These are phyloP conservation scores for Sericinus montela DNA, from an alignment of 2,888 invertebrate genomes.

Conservation along the genomic window DNA sequence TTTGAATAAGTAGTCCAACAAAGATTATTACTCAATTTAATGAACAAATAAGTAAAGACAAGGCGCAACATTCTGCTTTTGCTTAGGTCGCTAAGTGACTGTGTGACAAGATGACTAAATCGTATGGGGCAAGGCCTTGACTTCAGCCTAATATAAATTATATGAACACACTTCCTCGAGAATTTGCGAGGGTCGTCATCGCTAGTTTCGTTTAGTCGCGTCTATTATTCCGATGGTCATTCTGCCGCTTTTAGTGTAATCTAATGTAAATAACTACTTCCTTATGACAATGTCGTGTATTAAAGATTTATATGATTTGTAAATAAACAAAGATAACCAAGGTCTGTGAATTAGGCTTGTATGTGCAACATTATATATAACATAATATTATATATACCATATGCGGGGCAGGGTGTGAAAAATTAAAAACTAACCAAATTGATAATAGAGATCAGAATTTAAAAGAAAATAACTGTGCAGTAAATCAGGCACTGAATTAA, in stretches of 20 bases:
- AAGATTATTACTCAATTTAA: too few relatives aligned
- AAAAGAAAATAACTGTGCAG: too few relatives aligned
- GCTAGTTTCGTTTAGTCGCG: slow-evolving; percentile 54
- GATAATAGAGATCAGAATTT: too few relatives aligned
- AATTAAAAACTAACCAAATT: too few relatives aligned
- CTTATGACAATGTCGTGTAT: not conserved
- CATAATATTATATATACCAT: too few relatives aligned
- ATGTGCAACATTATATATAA: too few relatives aligned
- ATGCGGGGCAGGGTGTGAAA: too few relatives aligned
- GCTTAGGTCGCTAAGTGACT: slow-evolving; percentile 61
- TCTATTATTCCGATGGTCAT: slow-evolving; percentile 38
- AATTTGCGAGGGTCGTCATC: slow-evolving; percentile 57
- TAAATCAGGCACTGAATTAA: too few relatives aligned
- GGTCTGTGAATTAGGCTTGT: too few relatives aligned
- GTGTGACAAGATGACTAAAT: slow-evolving; percentile 63
- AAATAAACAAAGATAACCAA: too few relatives aligned
- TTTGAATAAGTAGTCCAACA: not conserved
- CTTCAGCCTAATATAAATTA: slow-evolving; percentile 70
- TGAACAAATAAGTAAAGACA: too few relatives aligned
- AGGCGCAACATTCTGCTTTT: slow-evolving; percentile 34
- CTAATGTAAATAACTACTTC: slow-evolving; percentile 7
- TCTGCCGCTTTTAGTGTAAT: slow-evolving; percentile 16
- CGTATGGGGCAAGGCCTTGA: slow-evolving; percentile 73
- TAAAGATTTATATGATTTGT: not conserved
- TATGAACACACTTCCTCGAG: slow-evolving; percentile 72